Conservation (phyloP, 64 coral and sea anemone species). For the Dendrophyllia cribrosa region DNA sequence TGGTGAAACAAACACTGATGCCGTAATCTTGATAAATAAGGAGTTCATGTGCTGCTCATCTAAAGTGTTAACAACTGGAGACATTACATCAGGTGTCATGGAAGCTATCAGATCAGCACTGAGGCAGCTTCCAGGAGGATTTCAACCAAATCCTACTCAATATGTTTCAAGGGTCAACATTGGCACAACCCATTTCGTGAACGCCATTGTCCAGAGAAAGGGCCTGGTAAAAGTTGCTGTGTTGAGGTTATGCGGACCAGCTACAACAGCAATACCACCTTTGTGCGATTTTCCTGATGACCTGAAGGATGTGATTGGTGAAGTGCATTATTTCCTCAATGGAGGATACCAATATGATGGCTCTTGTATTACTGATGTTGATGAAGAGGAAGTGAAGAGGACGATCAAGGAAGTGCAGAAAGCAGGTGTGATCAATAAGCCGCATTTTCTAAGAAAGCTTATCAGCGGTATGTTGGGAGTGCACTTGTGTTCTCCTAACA, state of each 20-base stretch:
- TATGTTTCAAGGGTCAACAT: constrained; percentile 85
- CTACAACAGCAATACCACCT: constrained; percentile 81
- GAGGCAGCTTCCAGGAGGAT: constrained; percentile 55
- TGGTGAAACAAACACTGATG: constrained; percentile 98
- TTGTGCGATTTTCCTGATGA: constrained; percentile 87
- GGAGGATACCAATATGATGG: constrained; percentile 91
- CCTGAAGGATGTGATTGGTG: constrained; percentile 55
- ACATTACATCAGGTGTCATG: constrained; percentile 79
- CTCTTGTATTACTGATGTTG: constrained; percentile 35
- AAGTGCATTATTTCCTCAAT: constrained; percentile 68
- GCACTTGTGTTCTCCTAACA: no score
- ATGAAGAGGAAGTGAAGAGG: constrained; percentile 74
- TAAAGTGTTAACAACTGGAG: constrained; percentile 79
- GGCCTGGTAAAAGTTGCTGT: constrained; percentile 69
- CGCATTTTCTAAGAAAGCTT: not conserved
- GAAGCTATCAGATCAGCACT: constrained; percentile 57
- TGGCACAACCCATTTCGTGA: constrained; percentile 96
- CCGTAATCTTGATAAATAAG: constrained; percentile 61
- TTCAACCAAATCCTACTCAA: constrained; percentile 32
- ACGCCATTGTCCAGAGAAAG: constrained; percentile 88
- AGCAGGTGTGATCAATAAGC: constrained; percentile 2
- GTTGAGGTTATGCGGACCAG: constrained; percentile 82
- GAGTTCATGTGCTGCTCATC: constrained; percentile 67
- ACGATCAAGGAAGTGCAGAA: constrained; percentile 6
- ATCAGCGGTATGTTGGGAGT: not conserved